phyloP scores from a whole-genome alignment of 2,888 invertebrate genomes.

The Poecilobothrus nobilitatus region DNA sequence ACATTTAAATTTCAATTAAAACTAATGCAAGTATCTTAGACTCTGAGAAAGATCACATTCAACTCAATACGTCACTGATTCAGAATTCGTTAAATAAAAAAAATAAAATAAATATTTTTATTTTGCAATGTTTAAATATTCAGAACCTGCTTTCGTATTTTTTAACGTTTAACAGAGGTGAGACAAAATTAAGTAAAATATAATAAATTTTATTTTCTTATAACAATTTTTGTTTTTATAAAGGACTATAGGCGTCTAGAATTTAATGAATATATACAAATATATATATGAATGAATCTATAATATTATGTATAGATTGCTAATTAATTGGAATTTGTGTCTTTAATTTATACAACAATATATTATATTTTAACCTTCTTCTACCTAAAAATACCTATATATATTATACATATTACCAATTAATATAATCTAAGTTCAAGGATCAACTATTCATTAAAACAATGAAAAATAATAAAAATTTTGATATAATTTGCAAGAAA shows the following conservation, averaged over 20 bases:
- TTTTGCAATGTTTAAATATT: too few relatives aligned
- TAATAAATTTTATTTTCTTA: not conserved
- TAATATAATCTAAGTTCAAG: not conserved
- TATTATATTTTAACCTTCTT: not conserved
- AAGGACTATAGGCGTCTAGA: not conserved
- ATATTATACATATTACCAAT: not conserved
- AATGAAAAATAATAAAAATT: too few relatives aligned
- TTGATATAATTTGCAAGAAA: too few relatives aligned
- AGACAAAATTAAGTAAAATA: not conserved
- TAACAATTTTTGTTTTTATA: not conserved
- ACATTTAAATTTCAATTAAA: too few relatives aligned
- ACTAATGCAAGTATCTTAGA: too few relatives aligned
- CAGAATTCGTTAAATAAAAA: too few relatives aligned
- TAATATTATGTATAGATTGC: not conserved
- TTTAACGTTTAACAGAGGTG: too few relatives aligned
- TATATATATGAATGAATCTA: not conserved
- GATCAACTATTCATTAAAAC: not conserved
- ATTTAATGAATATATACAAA: not conserved
- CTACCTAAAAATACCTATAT: not conserved
- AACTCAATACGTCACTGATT: too few relatives aligned
- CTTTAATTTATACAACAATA: not conserved
- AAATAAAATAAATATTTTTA: too few relatives aligned
- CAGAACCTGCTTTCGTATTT: too few relatives aligned
- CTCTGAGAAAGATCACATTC: too few relatives aligned
- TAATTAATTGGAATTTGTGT: not conserved